Evolutionary conservation across 1,140 invertebrate species (phyloP).

Genomic region (Penaeus vannamei): DNA sequence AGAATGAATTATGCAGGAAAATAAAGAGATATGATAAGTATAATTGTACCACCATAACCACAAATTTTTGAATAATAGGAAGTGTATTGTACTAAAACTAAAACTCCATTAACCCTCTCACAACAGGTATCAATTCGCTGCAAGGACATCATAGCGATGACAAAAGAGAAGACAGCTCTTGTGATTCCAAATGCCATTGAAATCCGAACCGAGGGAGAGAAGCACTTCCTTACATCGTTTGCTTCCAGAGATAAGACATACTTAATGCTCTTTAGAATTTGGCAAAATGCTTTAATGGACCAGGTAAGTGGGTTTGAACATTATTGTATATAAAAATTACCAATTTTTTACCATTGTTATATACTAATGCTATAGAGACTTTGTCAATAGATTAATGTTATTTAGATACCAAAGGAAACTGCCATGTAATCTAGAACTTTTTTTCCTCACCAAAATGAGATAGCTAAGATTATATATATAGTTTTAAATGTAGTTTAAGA

Average conservation of each 20-base stretch:
- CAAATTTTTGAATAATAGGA: no score
- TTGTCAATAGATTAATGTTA: neutral
- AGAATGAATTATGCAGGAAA: neutral
- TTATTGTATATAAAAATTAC: neutral
- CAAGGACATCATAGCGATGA: slow-evolving; percentile 92
- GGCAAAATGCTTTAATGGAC: slow-evolving; percentile 95
- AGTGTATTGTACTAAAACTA: neutral
- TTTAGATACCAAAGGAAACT: no score
- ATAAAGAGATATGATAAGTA: neutral
- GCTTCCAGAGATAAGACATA: slow-evolving; percentile 92
- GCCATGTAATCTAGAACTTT: no score
- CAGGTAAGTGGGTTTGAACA: slow-evolving; percentile 77
- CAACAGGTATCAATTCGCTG: slow-evolving; percentile 81
- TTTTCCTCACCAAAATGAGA: no score
- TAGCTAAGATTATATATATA: no score
- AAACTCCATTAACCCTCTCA: slow-evolving; percentile 55
- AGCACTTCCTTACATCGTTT: slow-evolving; percentile 95
- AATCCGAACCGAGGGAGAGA: slow-evolving; percentile 86
- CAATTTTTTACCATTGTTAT: neutral
- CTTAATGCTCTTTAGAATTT: slow-evolving; percentile 94
- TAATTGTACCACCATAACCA: no score
- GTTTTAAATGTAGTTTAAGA: no score
- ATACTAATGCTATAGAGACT: neutral
- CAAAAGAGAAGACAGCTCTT: slow-evolving; percentile 92
- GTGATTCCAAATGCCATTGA: slow-evolving; percentile 97